A percentile compares a stretch with the other conserved stretches of the same genome.
Conservation (phyloP, 2,888 invertebrate genomes). For the Philonicus albiceps region DNA sequence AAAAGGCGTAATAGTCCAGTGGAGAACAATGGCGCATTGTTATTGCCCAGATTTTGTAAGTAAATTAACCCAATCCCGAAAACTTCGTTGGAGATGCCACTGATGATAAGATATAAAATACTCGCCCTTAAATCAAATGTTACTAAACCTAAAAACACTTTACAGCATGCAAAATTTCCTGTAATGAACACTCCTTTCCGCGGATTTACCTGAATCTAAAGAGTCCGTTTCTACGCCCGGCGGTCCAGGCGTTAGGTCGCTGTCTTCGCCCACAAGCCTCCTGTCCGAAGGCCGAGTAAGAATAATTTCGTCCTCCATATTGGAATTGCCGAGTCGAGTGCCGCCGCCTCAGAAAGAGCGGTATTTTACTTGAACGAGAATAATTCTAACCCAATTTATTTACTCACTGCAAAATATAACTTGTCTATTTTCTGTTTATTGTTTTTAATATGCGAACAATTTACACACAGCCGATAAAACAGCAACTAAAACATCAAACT, state of each 20-base stretch:
- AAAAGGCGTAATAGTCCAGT: not conserved
- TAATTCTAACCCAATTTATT: not conserved
- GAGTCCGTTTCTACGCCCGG: slow-evolving; percentile 58
- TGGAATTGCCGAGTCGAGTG: slow-evolving; percentile 25
- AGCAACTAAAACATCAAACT: not conserved
- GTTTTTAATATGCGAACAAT: not conserved
- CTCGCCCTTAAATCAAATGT: not conserved
- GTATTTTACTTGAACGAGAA: not conserved
- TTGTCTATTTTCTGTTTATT: not conserved
- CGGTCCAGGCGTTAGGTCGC: slow-evolving; percentile 56
- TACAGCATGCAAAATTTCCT: too few species aligned
- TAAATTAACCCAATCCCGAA: not conserved
- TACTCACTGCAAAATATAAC: not conserved
- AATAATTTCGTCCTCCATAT: slow-evolving; percentile 59
- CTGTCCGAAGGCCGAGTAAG: slow-evolving; percentile 56
- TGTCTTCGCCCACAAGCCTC: slow-evolving; percentile 54
- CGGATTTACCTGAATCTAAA: slow-evolving; percentile 51
- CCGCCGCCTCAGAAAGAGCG: not conserved
- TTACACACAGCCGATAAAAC: not conserved
- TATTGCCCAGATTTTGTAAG: not conserved
- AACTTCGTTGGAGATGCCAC: not conserved
- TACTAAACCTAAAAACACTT: too few species aligned
- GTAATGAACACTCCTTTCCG: not conserved
- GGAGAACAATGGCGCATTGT: too few species aligned
- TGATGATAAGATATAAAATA: not conserved